Percentiles rank a stretch among this genome's conserved stretches.
These are phyloP conservation scores for Numenius phaeopus DNA, from an alignment of 2,797 vertebrate species.

Conservation along the genomic window DNA sequence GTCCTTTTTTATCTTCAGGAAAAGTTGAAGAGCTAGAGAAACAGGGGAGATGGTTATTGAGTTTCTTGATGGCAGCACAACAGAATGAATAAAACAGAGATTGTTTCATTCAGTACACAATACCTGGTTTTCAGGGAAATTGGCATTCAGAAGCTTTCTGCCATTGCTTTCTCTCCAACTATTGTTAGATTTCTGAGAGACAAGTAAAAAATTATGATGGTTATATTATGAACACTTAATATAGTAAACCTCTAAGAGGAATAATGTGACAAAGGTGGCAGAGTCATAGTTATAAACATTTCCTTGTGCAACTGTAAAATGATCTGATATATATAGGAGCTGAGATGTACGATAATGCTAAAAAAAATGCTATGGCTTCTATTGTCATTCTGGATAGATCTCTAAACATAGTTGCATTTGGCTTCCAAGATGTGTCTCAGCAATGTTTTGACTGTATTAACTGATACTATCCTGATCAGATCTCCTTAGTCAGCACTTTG, in stretches of 20 bases:
- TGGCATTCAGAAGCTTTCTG: neutral
- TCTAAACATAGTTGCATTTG: neutral
- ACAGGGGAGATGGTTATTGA: neutral
- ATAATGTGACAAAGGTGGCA: neutral
- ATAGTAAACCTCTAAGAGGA: neutral
- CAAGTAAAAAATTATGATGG: neutral
- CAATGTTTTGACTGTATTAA: neutral
- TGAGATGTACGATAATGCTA: neutral
- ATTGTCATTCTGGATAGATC: neutral
- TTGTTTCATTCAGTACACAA: neutral
- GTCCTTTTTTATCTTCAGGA: neutral
- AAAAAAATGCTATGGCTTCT: neutral
- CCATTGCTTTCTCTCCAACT: neutral
- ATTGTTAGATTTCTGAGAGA: neutral
- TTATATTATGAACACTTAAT: neutral
- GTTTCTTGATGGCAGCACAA: neutral
- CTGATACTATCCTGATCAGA: neutral
- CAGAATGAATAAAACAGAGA: neutral
- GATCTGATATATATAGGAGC: neutral
- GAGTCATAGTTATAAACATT: neutral
- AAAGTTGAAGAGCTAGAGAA: neutral
- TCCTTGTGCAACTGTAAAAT: neutral
- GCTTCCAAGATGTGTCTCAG: neutral
- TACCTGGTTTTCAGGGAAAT: neutral
- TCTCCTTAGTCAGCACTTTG: neutral